A percentile compares a stretch with the other conserved stretches of the same genome.
These are phyloP conservation scores for Fopius arisanus DNA, from an alignment of 1,140 invertebrate species.

Conservation along the genomic window DNA sequence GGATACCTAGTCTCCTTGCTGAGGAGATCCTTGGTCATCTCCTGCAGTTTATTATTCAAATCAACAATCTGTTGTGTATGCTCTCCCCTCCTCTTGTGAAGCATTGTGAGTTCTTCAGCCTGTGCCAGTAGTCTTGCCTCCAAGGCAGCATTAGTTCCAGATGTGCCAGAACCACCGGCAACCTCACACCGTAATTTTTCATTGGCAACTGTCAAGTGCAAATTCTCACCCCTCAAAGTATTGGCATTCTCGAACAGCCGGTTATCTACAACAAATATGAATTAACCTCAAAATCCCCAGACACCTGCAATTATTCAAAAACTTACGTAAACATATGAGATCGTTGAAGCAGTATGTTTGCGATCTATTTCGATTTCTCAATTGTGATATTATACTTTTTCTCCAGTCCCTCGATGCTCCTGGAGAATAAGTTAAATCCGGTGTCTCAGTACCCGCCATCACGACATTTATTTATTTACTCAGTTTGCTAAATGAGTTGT, in stretches of 20 bases:
- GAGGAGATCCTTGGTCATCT: slow-evolving; percentile 81
- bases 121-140: slow-evolving; percentile 86
- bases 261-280: slow-evolving; percentile 75
- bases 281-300: background rate
- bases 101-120: slow-evolving; percentile 91
- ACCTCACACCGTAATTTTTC: slow-evolving; percentile 77
- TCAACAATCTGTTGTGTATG: slow-evolving; percentile 93
- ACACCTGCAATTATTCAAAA: background rate
- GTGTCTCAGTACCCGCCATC: background rate
- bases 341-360: slow-evolving; percentile 27
- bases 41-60: slow-evolving; percentile 85
- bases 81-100: slow-evolving; percentile 89
- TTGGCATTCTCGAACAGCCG: slow-evolving; percentile 84
- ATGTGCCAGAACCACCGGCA: slow-evolving; percentile 59
- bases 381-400: slow-evolving; percentile 22
- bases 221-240: slow-evolving; percentile 79
- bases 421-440: background rate
- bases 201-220: slow-evolving; percentile 83
- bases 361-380: slow-evolving; percentile 24
- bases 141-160: slow-evolving; percentile 65
- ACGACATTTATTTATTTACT: background rate
- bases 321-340: slow-evolving; percentile 27
- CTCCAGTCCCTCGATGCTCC: slow-evolving; percentile 15
- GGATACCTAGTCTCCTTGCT: slow-evolving; percentile 78
- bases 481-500: background rate